These are phyloP conservation scores for Drosophila lacicola DNA, from an alignment of 2,888 invertebrate species.

Conservation along the genomic window DNA sequence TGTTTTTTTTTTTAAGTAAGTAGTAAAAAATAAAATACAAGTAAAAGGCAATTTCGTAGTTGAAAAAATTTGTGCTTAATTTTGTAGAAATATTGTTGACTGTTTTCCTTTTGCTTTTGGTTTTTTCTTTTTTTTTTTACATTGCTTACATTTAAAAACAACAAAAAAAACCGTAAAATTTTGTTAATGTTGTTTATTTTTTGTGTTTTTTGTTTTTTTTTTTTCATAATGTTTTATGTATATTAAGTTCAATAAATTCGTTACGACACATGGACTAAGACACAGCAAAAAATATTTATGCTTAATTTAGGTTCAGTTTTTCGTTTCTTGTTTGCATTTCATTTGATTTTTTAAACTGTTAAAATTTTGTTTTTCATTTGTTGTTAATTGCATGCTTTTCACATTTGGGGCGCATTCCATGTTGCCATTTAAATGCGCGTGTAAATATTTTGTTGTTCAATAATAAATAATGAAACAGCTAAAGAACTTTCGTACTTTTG, in stretches of 20 bases:
- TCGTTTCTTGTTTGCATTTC: conserved; percentile 30
- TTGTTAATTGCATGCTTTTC: conserved; percentile 51
- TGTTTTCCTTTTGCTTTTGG: conserved; percentile 33
- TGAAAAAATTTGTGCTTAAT: conserved; percentile 76
- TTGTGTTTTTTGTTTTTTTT: conserved; percentile 16
- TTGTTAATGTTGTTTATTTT: conserved; percentile 29
- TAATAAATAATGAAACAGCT: conserved; percentile 74
- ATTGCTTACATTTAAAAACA: conserved; percentile 48
- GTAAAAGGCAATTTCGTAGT: conserved; percentile 77
- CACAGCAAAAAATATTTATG: conserved; percentile 84
- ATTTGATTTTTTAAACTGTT: conserved; percentile 22
- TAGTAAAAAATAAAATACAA: conserved; percentile 73
- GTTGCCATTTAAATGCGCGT: conserved; percentile 69
- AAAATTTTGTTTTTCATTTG: not conserved
- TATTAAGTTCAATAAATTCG: conserved; percentile 83
- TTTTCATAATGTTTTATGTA: conserved; percentile 34
- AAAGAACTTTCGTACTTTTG: conserved; percentile 49
- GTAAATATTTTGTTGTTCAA: conserved; percentile 72
- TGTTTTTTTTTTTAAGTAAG: conserved; percentile 44
- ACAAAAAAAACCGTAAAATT: conserved; percentile 45
- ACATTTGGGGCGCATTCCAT: conserved; percentile 48
- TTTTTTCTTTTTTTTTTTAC: conserved; percentile 7
- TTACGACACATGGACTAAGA: conserved; percentile 85
- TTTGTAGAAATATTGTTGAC: conserved; percentile 71
- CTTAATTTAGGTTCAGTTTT: conserved; percentile 69